Evolutionary conservation across 2,113 vertebrate species (phyloP), one percentile per base, ranked within the genome.

Genomic region (Mus spicilegus): DNA sequence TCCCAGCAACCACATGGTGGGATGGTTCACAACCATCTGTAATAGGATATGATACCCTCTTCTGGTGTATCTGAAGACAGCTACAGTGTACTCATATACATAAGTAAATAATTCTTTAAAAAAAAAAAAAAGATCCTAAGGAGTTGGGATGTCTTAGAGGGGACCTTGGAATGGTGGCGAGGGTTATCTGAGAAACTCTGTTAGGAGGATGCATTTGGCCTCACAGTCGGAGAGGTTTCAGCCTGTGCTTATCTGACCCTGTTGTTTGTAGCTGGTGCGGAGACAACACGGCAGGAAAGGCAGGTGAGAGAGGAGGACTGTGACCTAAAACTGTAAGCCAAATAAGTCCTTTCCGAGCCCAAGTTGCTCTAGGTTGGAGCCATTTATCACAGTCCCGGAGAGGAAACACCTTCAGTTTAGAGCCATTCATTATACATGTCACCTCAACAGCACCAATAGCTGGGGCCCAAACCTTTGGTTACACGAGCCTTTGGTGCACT

Each of bases 371-470:
- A 13, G n/a, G n/a, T 84, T 56, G 42, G 13, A 28, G 56, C 42
- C 56, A 39, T 28, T 63, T 84, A 84, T 42, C 81, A 63, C 1
- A 1, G 7, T 3, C 7, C 10, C 0, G 1, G 81, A 84, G 26
- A 84, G 24, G 80, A 28, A 61, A 84, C 3, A 13, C 2, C 36
- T 54, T n/a, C 49, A 56, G 39, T 16, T 54, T 17, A 56, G 33
- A 26, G 26, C 14, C 36, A 10, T 1, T 5, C 36, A 10, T 1
- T 5, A 10, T 9, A 11, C 7, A 8, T 16, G 14, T 7, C 4
- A 56, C 14, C 36, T 56, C 49, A 88, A 49, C 13, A 67, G 61
- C 10, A 39, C 58, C 58, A 30, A 4, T 6, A 46, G 26, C 58
- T 28, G 20, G 63, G 81, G 58, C 14, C 9, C 81, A 28, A 42